Base-by-base conservation (phyloP, 2,888 invertebrate genomes). In the Helobdella robusta region DNA sequence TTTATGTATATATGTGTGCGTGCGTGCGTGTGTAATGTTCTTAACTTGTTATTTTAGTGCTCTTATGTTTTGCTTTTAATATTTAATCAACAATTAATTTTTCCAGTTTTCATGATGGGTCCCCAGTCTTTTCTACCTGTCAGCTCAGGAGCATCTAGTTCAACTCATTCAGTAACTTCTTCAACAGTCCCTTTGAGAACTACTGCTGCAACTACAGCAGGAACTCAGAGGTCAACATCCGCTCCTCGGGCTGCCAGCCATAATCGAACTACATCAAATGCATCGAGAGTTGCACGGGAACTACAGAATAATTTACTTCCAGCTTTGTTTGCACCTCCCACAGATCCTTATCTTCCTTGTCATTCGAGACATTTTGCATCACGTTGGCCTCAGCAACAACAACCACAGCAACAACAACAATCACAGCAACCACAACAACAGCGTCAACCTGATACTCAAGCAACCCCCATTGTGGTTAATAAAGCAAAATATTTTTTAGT, bases 331-430 rank as follows among this genome's bases (percentile, higher is more conserved):
- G 30, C 28, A 54, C 54, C 54, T 3, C 54, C 36, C 5, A 30
- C 66, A 0, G 70, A 70, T 60, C 70, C 68, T 25, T 67, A 60
- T 58, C 59, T 70, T 25, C 67, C 69, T 1, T 70, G 70, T 56
- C 59, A 68, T 34, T 70, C 70, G 8, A 56, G 65, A 15, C 68
- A 68, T 58, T 71, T 70, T 56, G 18, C 66, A 30, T 35, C 56
- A n/a, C 64, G 59, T n/a, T 18, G 28, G 20, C 50, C n/a, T 32
- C 15, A 5, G 11, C 32, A 8, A 25, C 18, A 4, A 6, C 50
- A 1, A n/a, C n/a, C n/a, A 28, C 54, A 28, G 18, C 54, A 28
- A 54, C 8, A 28, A 60, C 44, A 18, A 25, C 20, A 8, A 1
- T 1, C n/a, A 25, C 44, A n/a, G 44, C 36, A 18, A 11, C 60